phyloP scores from a whole-genome alignment of 1,140 invertebrate species.

The Brachionus koreanus region DNA sequence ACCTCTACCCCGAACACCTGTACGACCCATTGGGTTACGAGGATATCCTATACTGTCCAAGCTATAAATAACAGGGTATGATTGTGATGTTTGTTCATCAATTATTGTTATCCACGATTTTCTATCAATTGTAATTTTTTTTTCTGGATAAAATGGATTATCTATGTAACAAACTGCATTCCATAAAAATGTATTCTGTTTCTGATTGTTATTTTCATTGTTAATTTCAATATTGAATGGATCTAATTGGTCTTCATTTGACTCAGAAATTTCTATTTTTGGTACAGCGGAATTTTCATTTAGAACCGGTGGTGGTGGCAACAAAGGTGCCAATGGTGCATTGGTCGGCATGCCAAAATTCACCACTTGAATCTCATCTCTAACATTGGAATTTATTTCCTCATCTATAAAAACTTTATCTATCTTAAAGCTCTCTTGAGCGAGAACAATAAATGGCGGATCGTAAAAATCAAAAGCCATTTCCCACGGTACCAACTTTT shows the following conservation, averaged over 20 bases:
- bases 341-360: not conserved
- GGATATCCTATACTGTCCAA: conserved; percentile 24
- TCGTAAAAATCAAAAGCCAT: conserved; percentile 42
- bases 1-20: conserved; percentile 59
- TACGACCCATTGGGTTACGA: conserved; percentile 59
- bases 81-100: conserved; percentile 32
- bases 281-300: not conserved
- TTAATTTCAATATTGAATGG: not conserved
- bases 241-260: not conserved
- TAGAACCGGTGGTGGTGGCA: conserved; percentile 14
- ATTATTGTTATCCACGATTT: conserved; percentile 23
- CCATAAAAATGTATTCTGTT: conserved; percentile 4
- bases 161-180: conserved; percentile 6
- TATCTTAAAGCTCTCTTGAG: conserved; percentile 12
- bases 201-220: not conserved
- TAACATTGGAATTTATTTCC: conserved; percentile 40
- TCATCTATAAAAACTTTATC: conserved; percentile 36
- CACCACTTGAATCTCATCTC: conserved; percentile 2
- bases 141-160: not conserved
- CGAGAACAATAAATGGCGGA: conserved; percentile 23
- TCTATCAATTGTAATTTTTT: conserved; percentile 39
- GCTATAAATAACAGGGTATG: conserved; percentile 24
- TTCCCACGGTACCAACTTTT: conserved; percentile 33
- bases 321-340: not conserved
- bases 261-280: not conserved